Evolutionary conservation across 2,888 invertebrate species (phyloP).

Genomic region (Congeria kusceri): DNA sequence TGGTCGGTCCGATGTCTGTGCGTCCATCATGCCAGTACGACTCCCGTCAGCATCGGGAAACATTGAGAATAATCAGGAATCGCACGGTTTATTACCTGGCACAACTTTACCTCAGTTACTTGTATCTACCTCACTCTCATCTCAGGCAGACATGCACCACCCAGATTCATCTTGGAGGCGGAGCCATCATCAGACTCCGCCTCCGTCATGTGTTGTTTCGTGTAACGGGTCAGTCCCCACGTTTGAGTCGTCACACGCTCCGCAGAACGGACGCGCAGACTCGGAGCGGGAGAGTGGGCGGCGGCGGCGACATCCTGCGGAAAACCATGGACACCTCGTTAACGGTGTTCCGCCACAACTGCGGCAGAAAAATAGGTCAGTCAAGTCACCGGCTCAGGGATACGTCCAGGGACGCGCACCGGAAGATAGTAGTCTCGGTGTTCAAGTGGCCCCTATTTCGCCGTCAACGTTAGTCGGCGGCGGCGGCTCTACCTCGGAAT

Average conservation of each 20-base stretch:
- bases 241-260: neutral
- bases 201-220: no score
- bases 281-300: neutral
- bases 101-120: no score
- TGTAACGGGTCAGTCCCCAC: no score
- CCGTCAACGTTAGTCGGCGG: neutral
- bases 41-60: no score
- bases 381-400: slow-evolving; percentile 52
- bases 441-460: neutral
- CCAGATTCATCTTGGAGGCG: no score
- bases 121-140: no score
- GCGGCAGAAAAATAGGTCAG: slow-evolving; percentile 3
- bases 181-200: no score
- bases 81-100: no score
- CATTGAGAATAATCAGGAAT: no score
- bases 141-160: no score
- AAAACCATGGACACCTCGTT: neutral
- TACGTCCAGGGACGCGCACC: slow-evolving; percentile 25
- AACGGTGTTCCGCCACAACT: slow-evolving; percentile 30
- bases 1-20: no score
- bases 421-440: slow-evolving; percentile 47
- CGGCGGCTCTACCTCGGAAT: neutral
- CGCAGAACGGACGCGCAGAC: neutral
- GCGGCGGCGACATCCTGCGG: neutral
- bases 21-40: no score